Evolutionary conservation across 2,888 invertebrate genomes (phyloP), one percentile per base, ranked within the genome.

Genomic region (Philhelius pedissequus): DNA sequence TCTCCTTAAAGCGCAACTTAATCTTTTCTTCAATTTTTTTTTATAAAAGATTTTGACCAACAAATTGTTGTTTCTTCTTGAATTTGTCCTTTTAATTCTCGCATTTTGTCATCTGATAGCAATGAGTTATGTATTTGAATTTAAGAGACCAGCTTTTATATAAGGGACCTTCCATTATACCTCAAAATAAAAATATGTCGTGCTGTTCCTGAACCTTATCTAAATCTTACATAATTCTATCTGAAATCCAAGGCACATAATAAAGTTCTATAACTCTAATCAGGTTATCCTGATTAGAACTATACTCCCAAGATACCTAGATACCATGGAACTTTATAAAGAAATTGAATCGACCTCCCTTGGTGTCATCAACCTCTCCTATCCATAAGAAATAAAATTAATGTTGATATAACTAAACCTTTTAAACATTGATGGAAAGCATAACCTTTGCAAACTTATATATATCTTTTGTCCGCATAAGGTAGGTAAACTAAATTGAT

Each of bases 351-450:
- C 13, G 11, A 9, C 8, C 6, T 25, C 6, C 27, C 32, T 9
- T 64, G 20, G 30, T 25, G 45, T 45, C 48, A 35, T 48, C 48
- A 20, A 32, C 40, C 25, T 40, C 15, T 13, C 18, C 13, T 56
- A 1, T 27, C 15, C 15, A 38, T n/a, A 48, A 32, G 22, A 32
- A 48, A 48, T 18, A 22, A 64, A 45, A 64, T 48, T 64, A 64
- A 64, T 48, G 64, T 64, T 64, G 64, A 64, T 48, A 64, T 48
- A 45, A 62, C 13, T n/a, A 64, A 64, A n/a, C 64, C 22, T 64
- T 64, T 45, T n/a, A 64, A 48, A 30, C 32, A 48, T 64, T 64
- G 64, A 64, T 64, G 32, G 32, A 64, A 64, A 32, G 48, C 32
- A 54, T 0, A 30, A 18, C 27, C 32, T 20, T 43, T 5, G 18